Evolutionary conservation across 2,113 vertebrate genomes (phyloP).

Genomic region (Cavia porcellus): DNA sequence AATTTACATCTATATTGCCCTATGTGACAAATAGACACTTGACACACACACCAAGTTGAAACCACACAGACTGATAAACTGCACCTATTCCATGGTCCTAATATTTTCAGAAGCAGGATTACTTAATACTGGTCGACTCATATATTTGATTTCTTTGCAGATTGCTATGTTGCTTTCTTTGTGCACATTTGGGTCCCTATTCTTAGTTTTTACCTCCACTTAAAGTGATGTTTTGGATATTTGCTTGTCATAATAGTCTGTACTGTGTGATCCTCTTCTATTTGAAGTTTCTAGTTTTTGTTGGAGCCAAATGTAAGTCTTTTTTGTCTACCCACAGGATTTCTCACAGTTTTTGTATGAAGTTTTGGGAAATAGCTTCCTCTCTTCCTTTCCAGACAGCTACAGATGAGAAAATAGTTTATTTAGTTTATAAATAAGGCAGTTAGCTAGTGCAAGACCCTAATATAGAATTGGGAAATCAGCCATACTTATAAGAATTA

Average conservation of each 20-base stretch:
- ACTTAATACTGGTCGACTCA: not conserved
- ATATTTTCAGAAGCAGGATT: not conserved
- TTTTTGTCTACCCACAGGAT: not conserved
- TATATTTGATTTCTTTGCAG: slow-evolving; percentile 23
- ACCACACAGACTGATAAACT: not conserved
- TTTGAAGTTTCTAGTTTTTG: slow-evolving; percentile 1
- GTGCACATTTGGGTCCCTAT: not conserved
- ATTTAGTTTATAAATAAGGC: not conserved
- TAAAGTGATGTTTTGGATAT: not conserved
- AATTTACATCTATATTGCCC: not conserved
- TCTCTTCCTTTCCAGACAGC: not conserved
- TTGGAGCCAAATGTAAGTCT: not conserved
- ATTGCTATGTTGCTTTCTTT: not conserved
- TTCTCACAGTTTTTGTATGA: not conserved
- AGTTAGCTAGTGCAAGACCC: not conserved
- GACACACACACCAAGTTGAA: not conserved
- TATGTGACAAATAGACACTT: not conserved
- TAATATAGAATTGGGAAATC: not conserved
- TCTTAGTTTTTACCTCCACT: not conserved
- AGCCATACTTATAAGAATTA: not conserved
- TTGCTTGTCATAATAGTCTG: not conserved
- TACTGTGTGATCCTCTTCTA: not conserved
- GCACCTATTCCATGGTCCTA: not conserved
- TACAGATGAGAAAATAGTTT: not conserved
- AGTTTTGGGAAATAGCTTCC: not conserved